A percentile compares a stretch with the other conserved stretches of the same genome.
These are phyloP conservation scores for Melitaea athalia DNA, from an alignment of 2,888 invertebrate genomes.

Conservation along the genomic window DNA sequence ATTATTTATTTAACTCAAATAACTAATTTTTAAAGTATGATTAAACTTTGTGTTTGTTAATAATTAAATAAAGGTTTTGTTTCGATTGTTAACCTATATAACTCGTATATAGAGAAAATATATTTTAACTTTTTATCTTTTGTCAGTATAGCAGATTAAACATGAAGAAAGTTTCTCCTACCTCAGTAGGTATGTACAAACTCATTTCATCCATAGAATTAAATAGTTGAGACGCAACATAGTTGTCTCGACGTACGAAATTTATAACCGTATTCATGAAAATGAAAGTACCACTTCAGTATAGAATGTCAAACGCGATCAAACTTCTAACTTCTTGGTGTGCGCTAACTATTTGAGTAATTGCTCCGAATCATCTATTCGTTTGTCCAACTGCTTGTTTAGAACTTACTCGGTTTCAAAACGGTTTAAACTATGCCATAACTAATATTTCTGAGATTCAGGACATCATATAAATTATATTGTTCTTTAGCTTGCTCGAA, in stretches of 20 bases:
- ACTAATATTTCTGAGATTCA: neutral
- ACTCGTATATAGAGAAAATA: too few species aligned
- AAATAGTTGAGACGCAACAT: conserved; percentile 28
- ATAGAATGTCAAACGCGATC: conserved; percentile 50
- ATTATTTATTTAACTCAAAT: too few species aligned
- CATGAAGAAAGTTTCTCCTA: too few species aligned
- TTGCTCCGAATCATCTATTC: conserved; percentile 43
- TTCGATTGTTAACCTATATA: too few species aligned
- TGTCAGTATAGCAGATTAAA: too few species aligned
- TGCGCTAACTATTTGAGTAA: conserved; percentile 49
- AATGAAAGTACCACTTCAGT: conserved; percentile 36
- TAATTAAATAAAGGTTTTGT: too few species aligned
- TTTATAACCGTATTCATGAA: conserved; percentile 29
- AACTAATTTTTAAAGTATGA: too few species aligned
- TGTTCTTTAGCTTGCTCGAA: neutral
- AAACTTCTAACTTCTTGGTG: conserved; percentile 46
- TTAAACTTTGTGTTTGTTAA: too few species aligned
- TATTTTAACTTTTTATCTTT: too few species aligned
- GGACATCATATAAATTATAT: too few species aligned
- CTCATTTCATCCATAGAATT: neutral
- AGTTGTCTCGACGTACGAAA: conserved; percentile 33
- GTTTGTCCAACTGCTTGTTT: conserved; percentile 32
- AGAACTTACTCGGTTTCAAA: neutral
- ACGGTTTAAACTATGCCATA: neutral
- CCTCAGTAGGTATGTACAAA: too few species aligned